Evolutionary conservation across 2,113 vertebrate species (phyloP).

Genomic region (Andinoacara biseriatus): DNA sequence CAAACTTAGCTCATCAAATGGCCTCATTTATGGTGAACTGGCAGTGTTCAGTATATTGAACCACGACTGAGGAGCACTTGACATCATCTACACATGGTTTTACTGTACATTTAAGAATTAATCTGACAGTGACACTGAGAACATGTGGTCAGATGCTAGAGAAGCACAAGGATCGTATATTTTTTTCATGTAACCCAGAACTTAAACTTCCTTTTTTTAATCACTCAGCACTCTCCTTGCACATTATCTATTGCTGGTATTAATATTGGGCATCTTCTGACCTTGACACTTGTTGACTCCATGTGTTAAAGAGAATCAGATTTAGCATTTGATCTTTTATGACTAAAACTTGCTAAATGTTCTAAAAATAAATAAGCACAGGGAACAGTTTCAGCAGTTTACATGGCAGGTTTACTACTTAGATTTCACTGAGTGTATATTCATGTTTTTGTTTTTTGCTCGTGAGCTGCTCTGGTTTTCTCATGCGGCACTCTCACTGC

Average conservation of each 20-base stretch:
- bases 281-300: background rate
- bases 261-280: background rate
- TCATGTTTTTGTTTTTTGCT: background rate
- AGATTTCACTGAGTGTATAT: background rate
- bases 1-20: constrained; percentile 80
- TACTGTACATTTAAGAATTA: constrained; percentile 31
- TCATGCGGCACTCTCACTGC: background rate
- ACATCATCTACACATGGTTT: constrained; percentile 57
- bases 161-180: background rate
- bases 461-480: background rate
- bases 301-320: background rate
- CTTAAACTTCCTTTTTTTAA: background rate
- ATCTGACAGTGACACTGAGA: constrained; percentile 40
- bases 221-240: background rate
- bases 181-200: constrained; percentile 1
- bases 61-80: constrained; percentile 61
- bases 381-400: background rate
- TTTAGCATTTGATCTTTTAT: background rate
- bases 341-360: background rate
- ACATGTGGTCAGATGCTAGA: constrained; percentile 11
- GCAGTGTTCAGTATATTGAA: constrained; percentile 59
- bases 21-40: constrained; percentile 70
- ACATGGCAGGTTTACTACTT: background rate
- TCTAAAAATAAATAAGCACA: background rate
- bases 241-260: background rate